Base-by-base conservation (phyloP, 2,888 invertebrate genomes). In the Oligia latruncula region DNA sequence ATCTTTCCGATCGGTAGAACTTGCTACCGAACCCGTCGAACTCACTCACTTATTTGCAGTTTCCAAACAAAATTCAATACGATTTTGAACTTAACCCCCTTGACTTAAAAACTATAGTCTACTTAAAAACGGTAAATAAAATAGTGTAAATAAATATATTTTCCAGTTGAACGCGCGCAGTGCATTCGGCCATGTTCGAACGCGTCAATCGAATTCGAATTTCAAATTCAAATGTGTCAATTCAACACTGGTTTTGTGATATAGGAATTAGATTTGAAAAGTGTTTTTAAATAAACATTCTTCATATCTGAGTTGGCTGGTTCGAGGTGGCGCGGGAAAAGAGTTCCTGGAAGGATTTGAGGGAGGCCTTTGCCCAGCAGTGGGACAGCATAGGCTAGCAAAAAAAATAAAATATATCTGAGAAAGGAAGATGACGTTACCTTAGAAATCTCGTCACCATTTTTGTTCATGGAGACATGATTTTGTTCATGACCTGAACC, bases 1-100 rank as follows among this genome's bases (percentile, higher is more conserved):
- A 96, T 96, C 95, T 96, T 96, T 95, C 93, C 94, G 89, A 95
- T 95, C 93, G 92, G 92, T 89, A 91, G 92, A 88, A 91, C 93
- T 91, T 86, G 96, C 96, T 96, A 96, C 96, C 89, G 96, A 91
- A 90, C 91, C 91, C 87, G 89, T 80, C 80, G 67, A 86, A 73
- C 65, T 73, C 68, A 82, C 81, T 49, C 78, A 77, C 49, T 67
- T 64, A 77, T 70, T 75, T 74, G 74, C 58, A 55, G 40, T 20
- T 64, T 9, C 15, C 49, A n/a, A 68, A 40, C 13, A n/a, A 20
- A 49, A 71, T 20, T 6, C 55, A 49, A 55, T 65, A 40, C 76
- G 1, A 92, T 85, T 85, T 72, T 84, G 49, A 43, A 73, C 82
- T 73, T 67, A 90, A 88, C 49, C 0, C 0, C 13, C 1, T 23